phyloP scores from a whole-genome alignment of 2,888 invertebrate genomes.

The Gryllus longicercus region DNA sequence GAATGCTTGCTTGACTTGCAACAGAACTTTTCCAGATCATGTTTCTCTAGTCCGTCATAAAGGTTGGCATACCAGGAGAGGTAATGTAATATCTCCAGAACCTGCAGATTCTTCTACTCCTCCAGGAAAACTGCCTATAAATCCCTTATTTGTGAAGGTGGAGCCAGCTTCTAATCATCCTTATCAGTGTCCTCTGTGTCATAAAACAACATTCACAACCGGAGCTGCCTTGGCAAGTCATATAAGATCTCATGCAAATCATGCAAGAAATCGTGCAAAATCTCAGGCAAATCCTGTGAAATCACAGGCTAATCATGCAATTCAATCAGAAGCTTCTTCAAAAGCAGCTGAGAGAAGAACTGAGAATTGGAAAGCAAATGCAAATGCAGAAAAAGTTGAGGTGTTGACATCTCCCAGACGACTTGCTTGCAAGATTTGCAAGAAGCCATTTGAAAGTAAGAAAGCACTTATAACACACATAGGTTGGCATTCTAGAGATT shows the following conservation, averaged over 20 bases:
- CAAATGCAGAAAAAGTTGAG: not conserved
- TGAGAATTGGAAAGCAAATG: not conserved
- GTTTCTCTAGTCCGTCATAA: conserved; percentile 48
- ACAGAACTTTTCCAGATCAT: conserved; percentile 46
- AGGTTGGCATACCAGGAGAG: conserved; percentile 41
- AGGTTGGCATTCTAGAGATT: conserved; percentile 24
- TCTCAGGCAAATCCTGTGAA: not conserved
- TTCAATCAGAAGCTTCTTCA: not conserved
- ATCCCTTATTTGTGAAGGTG: not conserved
- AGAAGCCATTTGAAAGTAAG: conserved; percentile 26
- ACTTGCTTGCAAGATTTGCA: conserved; percentile 30
- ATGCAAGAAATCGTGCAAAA: not conserved
- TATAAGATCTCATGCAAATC: conserved; percentile 19
- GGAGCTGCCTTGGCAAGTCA: not conserved
- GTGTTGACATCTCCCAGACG: not conserved
- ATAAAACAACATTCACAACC: not conserved
- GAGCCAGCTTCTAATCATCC: not conserved
- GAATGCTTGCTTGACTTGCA: conserved; percentile 25
- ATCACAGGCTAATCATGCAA: not conserved
- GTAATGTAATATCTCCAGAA: not conserved
- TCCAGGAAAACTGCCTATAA: not conserved
- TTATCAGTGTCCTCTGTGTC: not conserved
- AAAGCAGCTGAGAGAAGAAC: not conserved
- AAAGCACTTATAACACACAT: conserved; percentile 28
- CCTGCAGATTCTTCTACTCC: not conserved